Evolutionary conservation across 2,113 vertebrate species (phyloP), one percentile per base, ranked within the genome.

Genomic region (Xiphophorus couchianus): DNA sequence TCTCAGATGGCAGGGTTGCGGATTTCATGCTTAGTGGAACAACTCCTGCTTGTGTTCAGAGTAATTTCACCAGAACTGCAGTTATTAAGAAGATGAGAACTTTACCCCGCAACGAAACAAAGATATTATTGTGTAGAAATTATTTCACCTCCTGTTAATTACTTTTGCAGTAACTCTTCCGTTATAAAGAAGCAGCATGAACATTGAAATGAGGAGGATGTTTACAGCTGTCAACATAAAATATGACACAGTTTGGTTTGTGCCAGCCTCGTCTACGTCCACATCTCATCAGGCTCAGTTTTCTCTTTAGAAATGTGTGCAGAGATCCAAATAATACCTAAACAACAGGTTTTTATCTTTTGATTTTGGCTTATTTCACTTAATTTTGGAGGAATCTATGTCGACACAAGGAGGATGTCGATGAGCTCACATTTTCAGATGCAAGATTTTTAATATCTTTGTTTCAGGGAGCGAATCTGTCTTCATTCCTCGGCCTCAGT

Each of bases 401-500:
- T 48, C 5, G 44, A 48, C 15, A 48, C 15, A 5, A 5, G 17
- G 44, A 19, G 17, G 17, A 48, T 48, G 44, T 14, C 3, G 33
- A n/a, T 39, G 22, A 8, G 25, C 22, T 30, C 14, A 62, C 27
- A 4, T 62, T 42, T 30, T 62, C 31, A 62, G 27, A 17, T 29
- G 13, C 29, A 30, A 0, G 28, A 8, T 29, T 31, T 12, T n/a
- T 60, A 22, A 15, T 30, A 2, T 67, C n/a, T 81, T 35, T 65
- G 19, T 79, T 84, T 60, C 82, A 93, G 87, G 80, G 7, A 64
- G 31, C 0, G 80, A 91, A 10, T 68, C 76, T 1, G 64, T 77
- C 3, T 7, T 35, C 54, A 25, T 80, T 58, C 84, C 82, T 48
- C 79, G 66, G 11, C 82, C 88, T 9, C 19, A 77, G 69, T 90